Evolutionary conservation across 2,113 vertebrate species (phyloP).

Genomic region (Sinocyclocheilus maitianheensis): DNA sequence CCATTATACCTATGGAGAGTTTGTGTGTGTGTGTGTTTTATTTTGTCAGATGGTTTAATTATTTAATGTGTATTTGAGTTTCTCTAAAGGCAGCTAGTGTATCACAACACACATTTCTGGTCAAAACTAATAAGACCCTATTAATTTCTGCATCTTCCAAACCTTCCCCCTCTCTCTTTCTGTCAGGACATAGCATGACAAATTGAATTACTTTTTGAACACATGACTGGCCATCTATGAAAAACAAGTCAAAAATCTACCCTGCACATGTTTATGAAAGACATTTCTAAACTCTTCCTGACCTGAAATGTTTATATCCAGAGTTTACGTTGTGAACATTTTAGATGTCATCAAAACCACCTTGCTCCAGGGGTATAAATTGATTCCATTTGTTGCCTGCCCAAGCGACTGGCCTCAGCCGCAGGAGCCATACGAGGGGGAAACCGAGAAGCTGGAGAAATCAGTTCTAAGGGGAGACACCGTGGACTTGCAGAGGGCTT

Average conservation of each 20-base stretch:
- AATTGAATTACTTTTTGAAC: slow-evolving; percentile 61
- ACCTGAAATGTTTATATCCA: slow-evolving; percentile 68
- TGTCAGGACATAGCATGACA: slow-evolving; percentile 44
- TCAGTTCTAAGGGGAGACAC: slow-evolving; percentile 39
- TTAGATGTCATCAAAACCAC: slow-evolving; percentile 67
- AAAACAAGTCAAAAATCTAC: slow-evolving; percentile 42
- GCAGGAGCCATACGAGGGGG: slow-evolving; percentile 28
- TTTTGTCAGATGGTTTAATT: slow-evolving; percentile 18
- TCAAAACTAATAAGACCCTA: neutral
- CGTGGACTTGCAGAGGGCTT: slow-evolving; percentile 38
- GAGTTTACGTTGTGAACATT: slow-evolving; percentile 66
- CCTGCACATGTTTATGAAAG: slow-evolving; percentile 64
- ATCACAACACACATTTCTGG: neutral
- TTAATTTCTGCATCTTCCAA: slow-evolving; percentile 7
- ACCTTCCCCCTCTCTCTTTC: slow-evolving; percentile 8
- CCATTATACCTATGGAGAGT: too few species aligned
- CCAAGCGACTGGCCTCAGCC: slow-evolving; percentile 25
- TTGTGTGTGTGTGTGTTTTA: neutral
- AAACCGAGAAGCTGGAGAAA: slow-evolving; percentile 52
- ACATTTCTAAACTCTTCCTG: slow-evolving; percentile 67
- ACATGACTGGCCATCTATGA: slow-evolving; percentile 56
- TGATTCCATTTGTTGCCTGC: slow-evolving; percentile 64
- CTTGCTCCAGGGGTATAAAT: slow-evolving; percentile 63
- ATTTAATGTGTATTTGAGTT: slow-evolving; percentile 35
- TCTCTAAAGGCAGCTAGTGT: slow-evolving; percentile 16